Conservation (phyloP, 2,113 vertebrate genomes). For the Corythaeola cristata region DNA sequence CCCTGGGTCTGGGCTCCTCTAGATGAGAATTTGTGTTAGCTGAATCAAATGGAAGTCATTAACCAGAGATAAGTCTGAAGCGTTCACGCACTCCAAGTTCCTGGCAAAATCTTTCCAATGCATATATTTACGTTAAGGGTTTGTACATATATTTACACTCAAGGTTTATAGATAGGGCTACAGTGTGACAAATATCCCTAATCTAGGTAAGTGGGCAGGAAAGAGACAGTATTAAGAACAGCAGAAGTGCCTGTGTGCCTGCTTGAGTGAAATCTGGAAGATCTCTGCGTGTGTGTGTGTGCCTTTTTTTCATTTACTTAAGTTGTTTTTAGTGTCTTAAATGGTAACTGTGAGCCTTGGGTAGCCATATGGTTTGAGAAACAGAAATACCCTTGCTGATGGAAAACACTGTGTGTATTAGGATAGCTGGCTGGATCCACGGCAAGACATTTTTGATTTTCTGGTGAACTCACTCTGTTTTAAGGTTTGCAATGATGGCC, state of each 20-base stretch:
- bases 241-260: neutral
- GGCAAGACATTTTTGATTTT: neutral
- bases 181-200: neutral
- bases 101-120: neutral
- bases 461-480: neutral
- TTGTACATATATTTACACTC: neutral
- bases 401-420: neutral
- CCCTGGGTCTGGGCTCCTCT: neutral
- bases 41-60: neutral
- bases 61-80: neutral
- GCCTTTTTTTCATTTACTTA: neutral
- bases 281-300: accelerated
- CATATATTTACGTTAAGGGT: neutral
- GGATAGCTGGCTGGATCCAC: neutral
- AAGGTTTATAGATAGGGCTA: neutral
- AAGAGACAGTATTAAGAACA: neutral
- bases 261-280: neutral
- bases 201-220: neutral
- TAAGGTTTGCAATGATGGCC: neutral
- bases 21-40: neutral
- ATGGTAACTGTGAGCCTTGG: neutral
- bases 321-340: neutral
- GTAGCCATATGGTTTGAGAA: neutral
- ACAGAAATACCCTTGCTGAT: neutral
- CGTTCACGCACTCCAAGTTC: neutral